Percentiles rank a stretch among this genome's conserved stretches.
Evolutionary conservation across 64 coral and sea anemone genomes (phyloP).

Genomic region (Stichodactyla helianthus): DNA sequence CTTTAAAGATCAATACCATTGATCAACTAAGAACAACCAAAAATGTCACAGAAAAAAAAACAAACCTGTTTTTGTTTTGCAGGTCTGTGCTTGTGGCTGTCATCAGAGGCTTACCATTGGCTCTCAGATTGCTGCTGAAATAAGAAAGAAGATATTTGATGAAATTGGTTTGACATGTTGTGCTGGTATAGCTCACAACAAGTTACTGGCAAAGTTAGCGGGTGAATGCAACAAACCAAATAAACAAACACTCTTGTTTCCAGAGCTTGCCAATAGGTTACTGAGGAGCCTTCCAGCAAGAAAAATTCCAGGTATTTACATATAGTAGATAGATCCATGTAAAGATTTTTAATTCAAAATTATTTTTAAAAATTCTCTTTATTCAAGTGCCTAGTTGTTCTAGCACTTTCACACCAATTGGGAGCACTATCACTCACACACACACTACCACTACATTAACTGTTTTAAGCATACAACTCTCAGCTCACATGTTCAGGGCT

Average conservation of each 20-base stretch:
- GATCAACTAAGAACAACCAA: not conserved
- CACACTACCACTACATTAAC: too few relatives aligned
- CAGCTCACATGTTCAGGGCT: too few relatives aligned
- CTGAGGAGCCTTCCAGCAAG: constrained; percentile 39
- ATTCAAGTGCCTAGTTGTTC: too few relatives aligned
- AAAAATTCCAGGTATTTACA: constrained; percentile 66
- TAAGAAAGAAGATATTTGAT: constrained; percentile 58
- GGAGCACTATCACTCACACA: too few relatives aligned
- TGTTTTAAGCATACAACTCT: too few relatives aligned
- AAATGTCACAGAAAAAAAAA: not conserved
- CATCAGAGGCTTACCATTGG: constrained; percentile 58
- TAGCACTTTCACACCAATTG: too few relatives aligned
- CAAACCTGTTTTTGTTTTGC: not conserved
- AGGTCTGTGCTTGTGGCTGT: constrained; percentile 79
- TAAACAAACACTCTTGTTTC: constrained; percentile 67
- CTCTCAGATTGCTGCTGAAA: constrained; percentile 61
- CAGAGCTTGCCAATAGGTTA: constrained; percentile 49
- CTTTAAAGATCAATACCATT: not conserved
- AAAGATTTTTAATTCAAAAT: too few relatives aligned
- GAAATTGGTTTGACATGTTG: constrained; percentile 76
- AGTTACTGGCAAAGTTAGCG: constrained; percentile 72
- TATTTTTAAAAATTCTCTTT: too few relatives aligned
- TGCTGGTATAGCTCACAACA: constrained; percentile 73
- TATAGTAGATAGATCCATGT: too few relatives aligned
- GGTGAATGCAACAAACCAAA: constrained; percentile 77